These are phyloP conservation scores for Cartodere bifasciata DNA, from an alignment of 2,888 invertebrate species.

Conservation along the genomic window DNA sequence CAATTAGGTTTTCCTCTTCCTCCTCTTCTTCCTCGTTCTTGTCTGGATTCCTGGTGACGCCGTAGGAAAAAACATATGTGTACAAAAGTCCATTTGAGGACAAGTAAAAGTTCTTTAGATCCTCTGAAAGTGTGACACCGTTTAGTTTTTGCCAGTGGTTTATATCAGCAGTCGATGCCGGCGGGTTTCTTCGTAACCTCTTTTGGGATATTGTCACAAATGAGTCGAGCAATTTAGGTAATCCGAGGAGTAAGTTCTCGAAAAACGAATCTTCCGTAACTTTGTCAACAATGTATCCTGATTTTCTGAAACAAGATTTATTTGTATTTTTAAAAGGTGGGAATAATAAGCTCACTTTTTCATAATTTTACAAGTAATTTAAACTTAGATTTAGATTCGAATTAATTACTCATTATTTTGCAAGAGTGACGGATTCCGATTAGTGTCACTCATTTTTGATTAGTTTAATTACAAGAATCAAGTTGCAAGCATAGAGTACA, in stretches of 20 bases:
- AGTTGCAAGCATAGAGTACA: no score
- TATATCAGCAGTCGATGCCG: constrained; percentile 27
- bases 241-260: constrained; percentile 57
- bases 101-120: constrained; percentile 67
- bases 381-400: no score
- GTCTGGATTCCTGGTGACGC: constrained; percentile 7
- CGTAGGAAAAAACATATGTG: constrained; percentile 49
- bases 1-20: constrained; percentile 17
- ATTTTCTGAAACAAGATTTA: constrained; percentile 28
- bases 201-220: constrained; percentile 15
- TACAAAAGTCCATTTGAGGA: constrained; percentile 73
- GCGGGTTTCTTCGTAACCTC: constrained; percentile 6
- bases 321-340: constrained; percentile 18
- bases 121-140: constrained; percentile 61
- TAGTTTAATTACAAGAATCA: no score
- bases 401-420: no score
- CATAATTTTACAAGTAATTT: no score
- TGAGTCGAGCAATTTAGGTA: constrained; percentile 48
- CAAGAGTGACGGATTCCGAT: no score
- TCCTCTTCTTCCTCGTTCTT: constrained; percentile 13
- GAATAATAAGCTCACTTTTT: no score
- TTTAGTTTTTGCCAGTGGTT: constrained; percentile 73
- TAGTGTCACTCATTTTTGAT: no score
- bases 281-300: constrained; percentile 57
- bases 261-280: constrained; percentile 63